Evolutionary conservation across 2,888 invertebrate species (phyloP), one percentile per base, ranked within the genome.

Genomic region (Patella depressa): DNA sequence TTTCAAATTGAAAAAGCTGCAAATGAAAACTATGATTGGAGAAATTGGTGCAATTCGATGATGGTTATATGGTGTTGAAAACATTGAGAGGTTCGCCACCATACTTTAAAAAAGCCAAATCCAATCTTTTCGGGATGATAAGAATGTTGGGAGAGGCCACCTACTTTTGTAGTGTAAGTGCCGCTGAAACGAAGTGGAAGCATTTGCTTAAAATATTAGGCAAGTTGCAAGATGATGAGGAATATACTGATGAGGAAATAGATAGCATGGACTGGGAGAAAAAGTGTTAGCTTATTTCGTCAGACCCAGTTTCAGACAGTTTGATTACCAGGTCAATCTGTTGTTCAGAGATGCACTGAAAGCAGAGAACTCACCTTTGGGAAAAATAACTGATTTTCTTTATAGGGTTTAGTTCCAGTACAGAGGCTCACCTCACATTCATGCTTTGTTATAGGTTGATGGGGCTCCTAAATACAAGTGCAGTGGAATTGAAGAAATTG

Each of bases 321-420:
- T 85, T 78, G 82, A 86, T 59, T 75, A 83, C 54, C 73, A 84
- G 72, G 76, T 84, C n/a, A 59, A 82, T 72, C 57, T 59, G 55
- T 80, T 86, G 54, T 71, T 84, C 17, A 80, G 78, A 14, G 76
- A 57, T 2, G 5, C 69, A 53, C 69, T 82, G 29, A n/a, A 78
- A 24, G 12, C 19, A 19, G 65, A 57, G 7, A n/a, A 79, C 0
- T 79, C 80, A 19, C 83, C 84, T 29, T 69, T 84, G 19, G 82
- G 84, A 17, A 70, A 82, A 69, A 73, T 83, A 12, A 29, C 34
- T 15, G 84, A 85, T 72, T 84, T 72, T n/a, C 81, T 81, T 71
- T 84, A 80, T 71, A 76, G 83, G 29, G 82, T 83, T 12, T 84
- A 84, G 84, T 87, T 29, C 87, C 87, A 85, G 71, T 80, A 81